These are phyloP conservation scores for Ptychoptera contaminata DNA, from an alignment of 2,888 invertebrate species.

Conservation along the genomic window DNA sequence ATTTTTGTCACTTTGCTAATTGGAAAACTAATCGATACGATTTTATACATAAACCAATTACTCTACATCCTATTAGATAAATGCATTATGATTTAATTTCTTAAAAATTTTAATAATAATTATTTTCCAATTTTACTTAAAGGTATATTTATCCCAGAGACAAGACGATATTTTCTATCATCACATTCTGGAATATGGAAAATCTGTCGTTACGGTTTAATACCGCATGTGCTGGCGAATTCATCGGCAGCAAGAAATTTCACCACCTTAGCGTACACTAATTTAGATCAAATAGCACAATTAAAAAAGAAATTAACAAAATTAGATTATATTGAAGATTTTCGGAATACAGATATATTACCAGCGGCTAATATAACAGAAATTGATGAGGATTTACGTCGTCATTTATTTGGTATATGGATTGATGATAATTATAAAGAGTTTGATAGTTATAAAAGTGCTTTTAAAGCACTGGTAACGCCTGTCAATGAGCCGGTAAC, in stretches of 20 bases:
- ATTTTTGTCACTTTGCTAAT: not conserved
- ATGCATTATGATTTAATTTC: not conserved
- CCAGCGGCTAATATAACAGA: not conserved
- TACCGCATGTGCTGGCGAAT: conserved; percentile 32
- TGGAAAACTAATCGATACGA: not conserved
- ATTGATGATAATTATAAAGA: conserved; percentile 21
- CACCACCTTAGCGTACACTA: conserved; percentile 32
- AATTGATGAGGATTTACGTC: conserved; percentile 12
- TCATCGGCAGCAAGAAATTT: conserved; percentile 37
- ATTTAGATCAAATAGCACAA: conserved; percentile 17
- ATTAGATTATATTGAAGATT: conserved; percentile 20
- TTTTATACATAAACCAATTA: not conserved
- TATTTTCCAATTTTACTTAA: conserved; percentile 12
- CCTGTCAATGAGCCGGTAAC: conserved; percentile 8
- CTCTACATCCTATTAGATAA: not conserved
- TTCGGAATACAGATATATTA: conserved; percentile 12
- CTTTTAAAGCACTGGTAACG: conserved; percentile 19
- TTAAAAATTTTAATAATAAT: not conserved
- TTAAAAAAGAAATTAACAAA: conserved; percentile 20
- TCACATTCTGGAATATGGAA: conserved; percentile 58
- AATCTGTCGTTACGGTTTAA: conserved; percentile 25
- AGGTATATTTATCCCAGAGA: conserved; percentile 41
- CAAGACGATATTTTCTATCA: conserved; percentile 42
- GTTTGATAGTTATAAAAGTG: conserved; percentile 20
- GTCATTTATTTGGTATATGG: conserved; percentile 28